Percentiles rank a stretch among this genome's conserved stretches.
phyloP scores from a whole-genome alignment of 2,113 vertebrate species.

The Proterorhinus semilunaris region DNA sequence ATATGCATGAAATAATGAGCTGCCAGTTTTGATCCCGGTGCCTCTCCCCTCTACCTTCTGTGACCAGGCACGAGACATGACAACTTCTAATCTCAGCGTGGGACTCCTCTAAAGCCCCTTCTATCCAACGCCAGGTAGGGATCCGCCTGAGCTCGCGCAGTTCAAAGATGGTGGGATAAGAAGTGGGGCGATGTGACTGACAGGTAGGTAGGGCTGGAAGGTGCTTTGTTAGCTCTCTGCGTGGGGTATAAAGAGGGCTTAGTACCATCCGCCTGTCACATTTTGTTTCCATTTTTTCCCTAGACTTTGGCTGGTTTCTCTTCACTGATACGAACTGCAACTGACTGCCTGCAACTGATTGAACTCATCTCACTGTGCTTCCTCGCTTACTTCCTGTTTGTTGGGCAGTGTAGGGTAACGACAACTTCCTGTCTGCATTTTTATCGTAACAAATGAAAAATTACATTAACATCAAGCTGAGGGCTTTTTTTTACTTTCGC shows the following conservation, averaged over 20 bases:
- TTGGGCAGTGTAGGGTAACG: too few species aligned
- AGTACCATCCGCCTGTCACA: slow-evolving; percentile 48
- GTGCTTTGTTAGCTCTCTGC: slow-evolving; percentile 21
- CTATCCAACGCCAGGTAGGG: slow-evolving; percentile 66
- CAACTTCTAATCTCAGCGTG: slow-evolving; percentile 77
- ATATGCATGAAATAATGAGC: slow-evolving; percentile 63
- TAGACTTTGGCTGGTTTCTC: slow-evolving; percentile 6
- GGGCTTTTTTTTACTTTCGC: too few species aligned
- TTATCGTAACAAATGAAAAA: too few species aligned
- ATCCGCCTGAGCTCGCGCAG: slow-evolving; percentile 76
- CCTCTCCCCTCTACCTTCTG: slow-evolving; percentile 46
- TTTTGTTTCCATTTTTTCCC: slow-evolving; percentile 41
- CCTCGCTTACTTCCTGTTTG: too few species aligned
- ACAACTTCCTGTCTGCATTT: too few species aligned
- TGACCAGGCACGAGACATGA: slow-evolving; percentile 66
- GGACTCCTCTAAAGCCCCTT: slow-evolving; percentile 71
- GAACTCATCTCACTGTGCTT: too few species aligned
- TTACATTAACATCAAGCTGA: too few species aligned
- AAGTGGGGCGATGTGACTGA: slow-evolving; percentile 67
- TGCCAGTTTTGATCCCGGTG: slow-evolving; percentile 65
- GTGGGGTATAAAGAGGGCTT: slow-evolving; percentile 46
- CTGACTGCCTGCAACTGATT: too few species aligned
- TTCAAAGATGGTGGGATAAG: slow-evolving; percentile 77
- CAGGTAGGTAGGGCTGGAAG: slow-evolving; percentile 48
- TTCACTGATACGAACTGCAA: too few species aligned